phyloP scores from a whole-genome alignment of 2,113 vertebrate species.

The Cheilinus undulatus region DNA sequence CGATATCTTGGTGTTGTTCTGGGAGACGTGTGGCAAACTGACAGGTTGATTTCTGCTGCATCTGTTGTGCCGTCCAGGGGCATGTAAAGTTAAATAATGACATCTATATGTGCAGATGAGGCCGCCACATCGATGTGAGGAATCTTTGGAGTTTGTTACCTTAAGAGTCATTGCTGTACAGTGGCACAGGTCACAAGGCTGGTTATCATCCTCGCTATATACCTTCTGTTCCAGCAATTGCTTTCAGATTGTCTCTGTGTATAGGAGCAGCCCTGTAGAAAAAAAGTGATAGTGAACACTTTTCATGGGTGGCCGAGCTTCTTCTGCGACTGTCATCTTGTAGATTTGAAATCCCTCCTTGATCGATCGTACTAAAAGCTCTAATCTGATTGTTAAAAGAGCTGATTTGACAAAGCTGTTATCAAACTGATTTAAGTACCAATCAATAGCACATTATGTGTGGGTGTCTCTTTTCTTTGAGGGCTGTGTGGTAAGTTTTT shows the following conservation, averaged over 20 bases:
- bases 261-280: slow-evolving; percentile 13
- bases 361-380: slow-evolving; percentile 85
- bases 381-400: slow-evolving; percentile 87
- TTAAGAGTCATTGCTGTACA: not conserved
- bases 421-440: slow-evolving; percentile 85
- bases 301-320: slow-evolving; percentile 63
- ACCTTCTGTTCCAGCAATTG: slow-evolving; percentile 50
- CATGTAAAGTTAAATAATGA: slow-evolving; percentile 13
- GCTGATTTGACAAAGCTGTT: slow-evolving; percentile 88
- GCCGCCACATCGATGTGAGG: slow-evolving; percentile 28
- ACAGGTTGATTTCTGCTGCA: slow-evolving; percentile 41
- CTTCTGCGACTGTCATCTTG: slow-evolving; percentile 76
- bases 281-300: slow-evolving; percentile 49
- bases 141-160: slow-evolving; percentile 30
- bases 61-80: slow-evolving; percentile 28
- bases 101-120: slow-evolving; percentile 39
- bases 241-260: slow-evolving; percentile 51
- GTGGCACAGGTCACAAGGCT: slow-evolving; percentile 27
- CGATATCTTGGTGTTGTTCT: slow-evolving; percentile 42
- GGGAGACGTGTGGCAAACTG: slow-evolving; percentile 32
- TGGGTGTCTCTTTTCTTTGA: slow-evolving; percentile 65
- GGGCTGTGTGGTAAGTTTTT: slow-evolving; percentile 66
- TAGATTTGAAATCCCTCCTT: slow-evolving; percentile 74
- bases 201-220: slow-evolving; percentile 43
- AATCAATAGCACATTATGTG: slow-evolving; percentile 82